Evolutionary conservation across 2,113 vertebrate genomes (phyloP).

Genomic region (Oryzias melastigma): DNA sequence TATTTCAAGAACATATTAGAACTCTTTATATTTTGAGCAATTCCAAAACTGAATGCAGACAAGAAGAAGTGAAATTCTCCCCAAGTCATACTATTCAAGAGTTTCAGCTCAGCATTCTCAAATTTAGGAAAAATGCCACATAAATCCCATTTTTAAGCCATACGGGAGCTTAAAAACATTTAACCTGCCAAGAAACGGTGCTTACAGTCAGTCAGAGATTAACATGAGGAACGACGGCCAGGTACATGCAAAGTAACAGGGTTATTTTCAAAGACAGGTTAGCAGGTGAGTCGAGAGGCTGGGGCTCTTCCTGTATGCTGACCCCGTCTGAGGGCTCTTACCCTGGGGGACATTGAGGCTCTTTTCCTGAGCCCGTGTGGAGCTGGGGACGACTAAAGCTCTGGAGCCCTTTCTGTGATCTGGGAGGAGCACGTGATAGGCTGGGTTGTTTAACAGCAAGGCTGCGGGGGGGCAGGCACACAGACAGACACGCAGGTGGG

Average conservation of each 20-base stretch:
- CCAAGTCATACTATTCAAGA: too few relatives aligned
- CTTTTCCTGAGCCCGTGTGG: constrained; percentile 75
- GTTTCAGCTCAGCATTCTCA: not conserved
- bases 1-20: too few relatives aligned
- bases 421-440: constrained; percentile 91
- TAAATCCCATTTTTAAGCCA: constrained; percentile 3
- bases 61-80: too few relatives aligned
- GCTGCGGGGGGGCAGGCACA: constrained; percentile 72
- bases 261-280: not conserved
- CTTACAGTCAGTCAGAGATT: constrained; percentile 28
- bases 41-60: too few relatives aligned
- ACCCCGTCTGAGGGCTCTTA: constrained; percentile 72
- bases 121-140: not conserved
- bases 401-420: constrained; percentile 82
- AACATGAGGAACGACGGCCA: constrained; percentile 20
- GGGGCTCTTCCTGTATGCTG: constrained; percentile 3
- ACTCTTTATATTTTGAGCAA: too few relatives aligned
- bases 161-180: constrained; percentile 26
- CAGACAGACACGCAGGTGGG: constrained; percentile 39
- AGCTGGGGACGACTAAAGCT: constrained; percentile 68
- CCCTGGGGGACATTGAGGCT: constrained; percentile 80
- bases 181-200: constrained; percentile 35
- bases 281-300: not conserved
- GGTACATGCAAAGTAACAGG: constrained; percentile 41
- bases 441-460: constrained; percentile 94